Evolutionary conservation across 2,797 vertebrate species (phyloP).

Genomic region (Austrolebias charrua): DNA sequence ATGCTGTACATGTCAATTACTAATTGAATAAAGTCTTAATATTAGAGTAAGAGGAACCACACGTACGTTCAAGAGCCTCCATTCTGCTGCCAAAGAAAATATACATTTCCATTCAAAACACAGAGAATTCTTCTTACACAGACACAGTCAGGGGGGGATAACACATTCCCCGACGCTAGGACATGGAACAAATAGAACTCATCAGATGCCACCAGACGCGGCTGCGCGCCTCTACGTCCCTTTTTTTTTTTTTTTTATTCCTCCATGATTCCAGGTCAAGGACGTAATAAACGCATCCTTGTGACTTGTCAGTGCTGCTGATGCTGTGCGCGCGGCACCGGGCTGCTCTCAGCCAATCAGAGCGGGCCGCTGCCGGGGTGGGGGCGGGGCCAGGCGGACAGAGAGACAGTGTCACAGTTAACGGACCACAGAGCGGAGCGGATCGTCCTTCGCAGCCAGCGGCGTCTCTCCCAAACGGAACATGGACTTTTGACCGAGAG

Average conservation of each 20-base stretch:
- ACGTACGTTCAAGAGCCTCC: too few relatives aligned
- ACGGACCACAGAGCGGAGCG: conserved; percentile 38
- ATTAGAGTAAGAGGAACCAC: too few relatives aligned
- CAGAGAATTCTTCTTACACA: background rate
- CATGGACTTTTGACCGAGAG: conserved; percentile 53
- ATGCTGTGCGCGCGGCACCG: conserved; percentile 63
- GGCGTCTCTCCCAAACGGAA: conserved; percentile 44
- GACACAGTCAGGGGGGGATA: background rate
- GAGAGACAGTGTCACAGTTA: conserved; percentile 38
- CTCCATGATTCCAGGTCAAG: conserved; percentile 56
- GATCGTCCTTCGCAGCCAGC: conserved; percentile 47
- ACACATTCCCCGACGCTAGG: background rate
- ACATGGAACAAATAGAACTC: conserved; percentile 1
- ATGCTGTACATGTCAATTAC: too few relatives aligned
- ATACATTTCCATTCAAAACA: too few relatives aligned
- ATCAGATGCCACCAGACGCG: background rate
- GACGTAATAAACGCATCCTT: conserved; percentile 51
- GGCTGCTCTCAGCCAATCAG: conserved; percentile 66
- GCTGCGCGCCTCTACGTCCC: background rate
- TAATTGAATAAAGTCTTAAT: too few relatives aligned
- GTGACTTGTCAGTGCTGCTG: conserved; percentile 59
- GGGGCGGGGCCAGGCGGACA: too few relatives aligned
- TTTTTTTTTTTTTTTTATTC: conserved; percentile 1
- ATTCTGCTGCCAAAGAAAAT: too few relatives aligned
- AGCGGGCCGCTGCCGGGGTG: conserved; percentile 4